A percentile compares a stretch with the other conserved stretches of the same genome.
phyloP scores from a whole-genome alignment of 2,113 vertebrate genomes.

The Gadus chalcogrammus region DNA sequence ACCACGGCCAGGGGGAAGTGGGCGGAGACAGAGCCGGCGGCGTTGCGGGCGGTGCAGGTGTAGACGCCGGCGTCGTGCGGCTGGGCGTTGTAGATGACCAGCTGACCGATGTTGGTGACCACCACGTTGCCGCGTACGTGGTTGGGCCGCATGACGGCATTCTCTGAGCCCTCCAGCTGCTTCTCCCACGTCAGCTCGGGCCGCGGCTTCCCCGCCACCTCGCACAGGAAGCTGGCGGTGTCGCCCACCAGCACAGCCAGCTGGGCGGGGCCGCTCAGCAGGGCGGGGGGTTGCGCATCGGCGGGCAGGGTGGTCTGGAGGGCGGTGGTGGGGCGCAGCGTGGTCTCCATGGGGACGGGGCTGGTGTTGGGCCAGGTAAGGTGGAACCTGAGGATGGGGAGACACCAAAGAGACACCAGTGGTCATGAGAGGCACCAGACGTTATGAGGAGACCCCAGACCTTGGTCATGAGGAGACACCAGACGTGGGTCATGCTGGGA shows the following conservation, averaged over 20 bases:
- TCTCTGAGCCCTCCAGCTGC: constrained; percentile 85
- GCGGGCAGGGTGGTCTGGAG: constrained; percentile 79
- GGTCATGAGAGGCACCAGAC: not conserved
- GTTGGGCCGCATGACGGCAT: constrained; percentile 87
- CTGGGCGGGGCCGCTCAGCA: constrained; percentile 79
- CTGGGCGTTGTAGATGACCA: constrained; percentile 95
- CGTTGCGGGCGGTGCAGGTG: constrained; percentile 87
- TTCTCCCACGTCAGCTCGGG: constrained; percentile 96
- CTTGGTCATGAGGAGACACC: not conserved
- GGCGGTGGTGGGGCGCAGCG: constrained; percentile 81
- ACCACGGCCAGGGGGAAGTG: constrained; percentile 90
- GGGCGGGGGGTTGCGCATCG: constrained; percentile 76
- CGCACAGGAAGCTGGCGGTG: constrained; percentile 94
- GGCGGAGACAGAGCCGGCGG: constrained; percentile 77
- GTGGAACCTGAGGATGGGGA: constrained; percentile 74
- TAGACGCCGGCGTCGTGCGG: constrained; percentile 88
- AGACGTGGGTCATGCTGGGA: not conserved
- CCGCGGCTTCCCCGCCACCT: constrained; percentile 84
- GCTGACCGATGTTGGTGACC: constrained; percentile 94
- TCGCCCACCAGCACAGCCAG: constrained; percentile 86
- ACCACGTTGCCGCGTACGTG: constrained; percentile 88
- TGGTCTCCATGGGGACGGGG: constrained; percentile 84
- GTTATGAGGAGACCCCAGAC: too few species aligned
- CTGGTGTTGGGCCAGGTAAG: constrained; percentile 94
- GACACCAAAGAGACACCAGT: constrained; percentile 29